Conservation (phyloP, 2,797 vertebrate species). For the Anas flavirostris region DNA sequence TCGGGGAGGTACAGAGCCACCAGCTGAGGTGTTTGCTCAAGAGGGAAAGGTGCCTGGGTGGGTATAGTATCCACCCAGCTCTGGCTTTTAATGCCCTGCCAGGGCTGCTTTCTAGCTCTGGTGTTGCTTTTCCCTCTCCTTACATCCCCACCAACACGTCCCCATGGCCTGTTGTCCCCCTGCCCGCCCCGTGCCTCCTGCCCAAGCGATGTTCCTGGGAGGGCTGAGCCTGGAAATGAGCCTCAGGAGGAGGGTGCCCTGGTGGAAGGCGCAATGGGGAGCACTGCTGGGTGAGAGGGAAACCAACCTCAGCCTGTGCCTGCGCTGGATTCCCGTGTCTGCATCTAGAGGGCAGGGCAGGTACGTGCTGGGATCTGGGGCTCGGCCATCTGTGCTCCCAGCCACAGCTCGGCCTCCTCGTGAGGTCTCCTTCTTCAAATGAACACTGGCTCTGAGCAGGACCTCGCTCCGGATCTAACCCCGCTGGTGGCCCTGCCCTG, state of each 20-base stretch:
- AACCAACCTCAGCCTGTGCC: not conserved
- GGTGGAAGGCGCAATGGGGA: not conserved
- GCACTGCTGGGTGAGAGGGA: not conserved
- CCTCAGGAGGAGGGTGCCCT: not conserved
- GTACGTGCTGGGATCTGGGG: not conserved
- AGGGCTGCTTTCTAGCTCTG: not conserved
- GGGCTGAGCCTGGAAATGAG: not conserved
- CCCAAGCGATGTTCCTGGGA: not conserved
- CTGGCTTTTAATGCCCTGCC: not conserved
- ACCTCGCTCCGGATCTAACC: not conserved
- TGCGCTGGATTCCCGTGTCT: not conserved
- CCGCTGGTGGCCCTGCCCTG: not conserved
- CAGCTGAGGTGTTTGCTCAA: not conserved
- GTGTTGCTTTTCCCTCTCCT: not conserved
- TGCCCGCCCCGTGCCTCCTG: not conserved
- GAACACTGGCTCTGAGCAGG: fast-evolving
- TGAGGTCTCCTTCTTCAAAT: not conserved
- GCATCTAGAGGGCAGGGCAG: constrained; percentile 63
- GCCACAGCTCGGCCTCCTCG: not conserved
- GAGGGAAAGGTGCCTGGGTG: not conserved
- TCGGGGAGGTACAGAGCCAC: not conserved
- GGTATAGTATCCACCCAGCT: not conserved
- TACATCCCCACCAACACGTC: not conserved
- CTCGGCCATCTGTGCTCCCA: fast-evolving
- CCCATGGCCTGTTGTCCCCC: not conserved